phyloP scores from a whole-genome alignment of 2,113 vertebrate species.

The Cygnus atratus region DNA sequence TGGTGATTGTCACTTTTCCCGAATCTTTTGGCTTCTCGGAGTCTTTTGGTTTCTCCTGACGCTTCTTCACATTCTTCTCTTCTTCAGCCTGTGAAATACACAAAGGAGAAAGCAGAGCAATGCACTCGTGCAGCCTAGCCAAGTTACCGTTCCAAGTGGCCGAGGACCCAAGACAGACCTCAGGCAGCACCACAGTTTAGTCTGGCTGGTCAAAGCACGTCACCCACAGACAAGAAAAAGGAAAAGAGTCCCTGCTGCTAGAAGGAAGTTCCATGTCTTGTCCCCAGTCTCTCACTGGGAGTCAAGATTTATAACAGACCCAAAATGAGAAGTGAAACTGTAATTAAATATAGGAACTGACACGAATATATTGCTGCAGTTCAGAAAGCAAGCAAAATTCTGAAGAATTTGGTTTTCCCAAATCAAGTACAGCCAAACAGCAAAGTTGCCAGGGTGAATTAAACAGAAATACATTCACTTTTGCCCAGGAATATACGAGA shows the following conservation, averaged over 20 bases:
- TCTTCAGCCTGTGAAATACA: constrained; percentile 70
- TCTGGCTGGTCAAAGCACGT: background rate
- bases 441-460: background rate
- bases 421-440: background rate
- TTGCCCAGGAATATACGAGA: background rate
- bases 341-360: background rate
- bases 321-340: background rate
- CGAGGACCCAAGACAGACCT: accelerated
- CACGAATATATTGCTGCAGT: background rate
- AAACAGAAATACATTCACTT: background rate
- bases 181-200: background rate
- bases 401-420: background rate
- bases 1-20: constrained; percentile 88
- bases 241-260: background rate
- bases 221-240: background rate
- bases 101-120: background rate
- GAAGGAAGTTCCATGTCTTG: background rate
- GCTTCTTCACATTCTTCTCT: constrained; percentile 58
- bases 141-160: background rate
- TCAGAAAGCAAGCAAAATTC: background rate
- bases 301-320: background rate
- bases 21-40: constrained; percentile 72
- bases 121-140: background rate
- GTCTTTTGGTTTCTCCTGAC: constrained; percentile 52
- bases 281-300: background rate